Evolutionary conservation across 2,113 vertebrate genomes (phyloP).

Genomic region (Pardalotus punctatus): DNA sequence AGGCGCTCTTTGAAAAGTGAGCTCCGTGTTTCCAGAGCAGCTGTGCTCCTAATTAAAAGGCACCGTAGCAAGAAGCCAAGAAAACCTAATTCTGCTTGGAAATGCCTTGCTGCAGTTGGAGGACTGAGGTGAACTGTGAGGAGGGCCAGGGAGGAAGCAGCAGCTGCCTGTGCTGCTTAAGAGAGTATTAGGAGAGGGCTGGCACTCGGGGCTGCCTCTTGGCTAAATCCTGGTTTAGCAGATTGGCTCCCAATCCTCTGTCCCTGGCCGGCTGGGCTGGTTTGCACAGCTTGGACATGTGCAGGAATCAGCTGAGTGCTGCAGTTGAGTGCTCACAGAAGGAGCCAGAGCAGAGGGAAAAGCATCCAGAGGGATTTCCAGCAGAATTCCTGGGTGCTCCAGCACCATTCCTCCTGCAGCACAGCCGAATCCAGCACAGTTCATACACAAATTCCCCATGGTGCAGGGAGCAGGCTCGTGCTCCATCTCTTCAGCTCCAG

Average conservation of each 20-base stretch:
- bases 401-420: neutral
- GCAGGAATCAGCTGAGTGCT: neutral
- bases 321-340: neutral
- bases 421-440: neutral
- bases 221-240: conserved; percentile 50
- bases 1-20: conserved; percentile 41
- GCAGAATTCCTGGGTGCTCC: neutral
- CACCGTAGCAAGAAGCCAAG: conserved; percentile 46
- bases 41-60: conserved; percentile 69
- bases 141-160: neutral
- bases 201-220: neutral
- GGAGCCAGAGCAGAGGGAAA: neutral
- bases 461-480: neutral
- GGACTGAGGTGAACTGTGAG: neutral
- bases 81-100: conserved; percentile 12
- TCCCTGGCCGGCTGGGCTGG: neutral
- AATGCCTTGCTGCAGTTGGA: neutral
- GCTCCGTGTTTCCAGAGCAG: conserved; percentile 37
- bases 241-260: conserved; percentile 3
- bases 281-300: neutral
- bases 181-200: neutral
- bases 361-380: neutral
- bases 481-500: neutral
- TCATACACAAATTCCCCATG: rapidly evolving
- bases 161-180: neutral